Evolutionary conservation across 2,888 invertebrate genomes (phyloP), one percentile per base, ranked within the genome.

Genomic region (Cenopis cana): DNA sequence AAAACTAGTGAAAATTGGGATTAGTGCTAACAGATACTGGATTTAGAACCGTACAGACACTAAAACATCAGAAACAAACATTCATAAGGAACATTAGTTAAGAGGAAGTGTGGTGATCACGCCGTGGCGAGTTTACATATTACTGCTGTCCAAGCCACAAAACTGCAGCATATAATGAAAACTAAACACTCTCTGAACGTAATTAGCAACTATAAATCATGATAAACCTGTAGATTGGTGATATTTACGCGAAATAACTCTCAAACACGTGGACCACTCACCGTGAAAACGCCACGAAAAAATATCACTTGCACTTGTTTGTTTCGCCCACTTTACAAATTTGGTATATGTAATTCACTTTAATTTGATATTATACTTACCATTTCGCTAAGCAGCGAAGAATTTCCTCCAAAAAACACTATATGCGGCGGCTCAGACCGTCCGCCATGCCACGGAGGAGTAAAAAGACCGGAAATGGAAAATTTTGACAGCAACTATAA

Each of bases 401-500:
- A 80, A 84, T 85, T 83, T 90, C 85, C 91, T 91, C 91, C 89
- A 83, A 86, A 85, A 87, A 89, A 91, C 91, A 90, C 89, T 89
- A 89, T 79, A 78, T 74, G 84, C 89, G 91, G 90, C 82, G 89
- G 89, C 84, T 85, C 77, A 87, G 85, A 93, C 91, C 90, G 91
- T 93, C 93, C 92, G 92, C 93, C 93, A 93, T 93, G 93, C 93
- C 93, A 93, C 93, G 93, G 88, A 92, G 93, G 87, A 91, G 80
- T 92, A 83, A 92, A 93, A 93, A 90, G 93, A 90, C 93, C 93
- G 93, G 93, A 94, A 89, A 81, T 76, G 76, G 73, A 78, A 81
- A 76, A 75, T 77, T 85, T 80, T 91, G 90, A 89, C 91, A 91
- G 76, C 76, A 76, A 50, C 57, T 64, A 41, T 76, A 78, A 81